Evolutionary conservation across 2,797 vertebrate genomes (phyloP), one percentile per base, ranked within the genome.

Genomic region (Poecilia wingei): DNA sequence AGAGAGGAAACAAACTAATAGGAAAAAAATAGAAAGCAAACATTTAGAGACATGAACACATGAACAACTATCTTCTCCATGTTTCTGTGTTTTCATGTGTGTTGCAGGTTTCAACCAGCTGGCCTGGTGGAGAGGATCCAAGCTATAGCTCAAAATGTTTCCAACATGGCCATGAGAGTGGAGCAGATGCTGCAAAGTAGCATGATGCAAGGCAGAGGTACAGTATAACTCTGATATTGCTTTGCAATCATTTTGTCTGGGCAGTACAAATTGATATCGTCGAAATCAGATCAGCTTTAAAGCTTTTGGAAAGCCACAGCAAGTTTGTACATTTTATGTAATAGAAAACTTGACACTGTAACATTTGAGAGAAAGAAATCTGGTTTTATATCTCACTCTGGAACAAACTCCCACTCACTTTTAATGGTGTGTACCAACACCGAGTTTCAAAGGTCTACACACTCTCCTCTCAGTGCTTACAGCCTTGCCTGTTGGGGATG

Each of bases 131-230:
- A 99, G 91, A 97, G 94, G 88, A 98, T 99, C 93, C 98, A 99
- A 93, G 97, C 97, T 76, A 99, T 99, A n/a, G 98, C 98, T 77
- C 98, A 98, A 91, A 99, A 99, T 0, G 97, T 99, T 74, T 99
- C 98, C 0, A 97, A 98, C 93, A 98, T 99, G 4, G 98, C 97
- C 0, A 88, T 94, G 82, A 97, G 97, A 83, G 96, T 99, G 89
- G 98, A 99, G 92, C 98, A 98, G 94, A 98, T 99, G 80, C 95
- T 99, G 57, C 96, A 97, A 36, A 97, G 94, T 94, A 98, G 96
- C 79, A 95, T 98, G 86, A 92, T 96, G 41, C 96, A 96, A 0
- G 94, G 95, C 87, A 96, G 96, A 95, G 96, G 98, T 99, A 92
- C 77, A 91, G 47, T 74, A 61, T 49, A 45, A 28, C 6, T 16